These are phyloP conservation scores for Coenonympha arcania DNA, from an alignment of 2,888 invertebrate species.

Conservation along the genomic window DNA sequence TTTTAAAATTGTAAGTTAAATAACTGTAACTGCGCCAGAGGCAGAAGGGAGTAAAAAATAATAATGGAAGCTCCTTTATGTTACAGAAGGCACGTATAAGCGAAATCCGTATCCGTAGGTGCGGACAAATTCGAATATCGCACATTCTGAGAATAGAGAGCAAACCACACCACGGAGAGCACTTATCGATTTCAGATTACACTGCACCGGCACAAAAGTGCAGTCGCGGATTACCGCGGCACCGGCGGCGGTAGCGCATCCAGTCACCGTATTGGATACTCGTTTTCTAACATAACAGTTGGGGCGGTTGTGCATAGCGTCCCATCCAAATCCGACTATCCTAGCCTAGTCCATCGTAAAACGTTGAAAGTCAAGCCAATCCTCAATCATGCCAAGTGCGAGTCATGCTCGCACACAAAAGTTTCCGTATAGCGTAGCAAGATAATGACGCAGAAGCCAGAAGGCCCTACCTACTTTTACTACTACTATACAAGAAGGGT, in stretches of 20 bases:
- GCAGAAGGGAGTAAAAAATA: too few species aligned
- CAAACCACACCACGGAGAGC: slow-evolving; percentile 27
- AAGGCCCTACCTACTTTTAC: too few species aligned
- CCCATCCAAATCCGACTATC: not conserved
- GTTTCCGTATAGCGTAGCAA: too few species aligned
- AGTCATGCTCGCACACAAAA: too few species aligned
- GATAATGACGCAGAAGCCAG: too few species aligned
- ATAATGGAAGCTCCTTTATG: too few species aligned
- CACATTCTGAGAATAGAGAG: slow-evolving; percentile 14
- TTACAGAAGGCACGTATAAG: slow-evolving; percentile 1
- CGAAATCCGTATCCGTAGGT: slow-evolving; percentile 9
- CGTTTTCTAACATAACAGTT: not conserved
- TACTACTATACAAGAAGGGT: too few species aligned
- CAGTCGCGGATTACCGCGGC: slow-evolving; percentile 34
- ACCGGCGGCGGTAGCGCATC: slow-evolving; percentile 6
- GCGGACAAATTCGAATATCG: slow-evolving; percentile 15
- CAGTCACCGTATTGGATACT: not conserved
- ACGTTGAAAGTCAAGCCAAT: too few species aligned
- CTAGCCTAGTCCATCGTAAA: too few species aligned
- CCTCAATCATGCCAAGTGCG: too few species aligned
- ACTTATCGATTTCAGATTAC: slow-evolving; percentile 47
- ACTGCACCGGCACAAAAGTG: slow-evolving; percentile 38
- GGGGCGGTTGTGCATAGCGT: not conserved
- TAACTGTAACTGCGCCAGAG: too few species aligned
- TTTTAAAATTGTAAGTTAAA: too few species aligned